Base-by-base conservation (phyloP, 2,888 invertebrate genomes). In the Dusona sp. region DNA sequence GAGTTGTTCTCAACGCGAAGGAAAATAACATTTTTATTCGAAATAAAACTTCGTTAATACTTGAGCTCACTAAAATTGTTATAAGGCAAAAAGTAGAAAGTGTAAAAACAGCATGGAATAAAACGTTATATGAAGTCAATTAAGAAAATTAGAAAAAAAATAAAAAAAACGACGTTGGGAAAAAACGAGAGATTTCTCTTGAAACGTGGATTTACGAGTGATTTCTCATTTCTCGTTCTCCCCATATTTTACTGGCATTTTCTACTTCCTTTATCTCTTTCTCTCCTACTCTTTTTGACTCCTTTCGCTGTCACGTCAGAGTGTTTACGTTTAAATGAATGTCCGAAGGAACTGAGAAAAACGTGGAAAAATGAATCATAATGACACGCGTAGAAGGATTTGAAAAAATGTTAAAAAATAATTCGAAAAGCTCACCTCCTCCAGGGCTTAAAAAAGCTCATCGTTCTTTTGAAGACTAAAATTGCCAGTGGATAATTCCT, bases 161-260 rank as follows among this genome's bases (percentile, higher is more conserved):
- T n/a, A 33, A 11, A 48, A 64, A 48, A 68, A 68, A 70, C 57
- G 54, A 78, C 51, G 70, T 68, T 11, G 64, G 13, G 13, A 57
- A 75, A 57, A 38, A 36, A 77, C 22, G 51, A 25, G 67, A 70
- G 48, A 82, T 81, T 81, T 81, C 65, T 78, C 67, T 73, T 85
- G 73, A 85, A 81, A 78, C 85, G 25, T 25, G 73, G 61, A 81
- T 81, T 70, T 81, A 85, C 78, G 73, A 79, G 81, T 82, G 78
- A 83, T 85, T 85, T 72, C 75, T 83, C 82, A 79, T 83, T 82
- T 79, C 70, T 79, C 67, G 74, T 64, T 79, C 64, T 54, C 75
- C 79, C 72, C 79, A 79, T 83, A 82, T 83, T 85, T 83, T 65
- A 83, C 75, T 64, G 42, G 65, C 42, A 64, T 57, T 68, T 73